Base-by-base conservation (phyloP, 2,888 invertebrate species). In the Pandemis cinnamomeana region DNA sequence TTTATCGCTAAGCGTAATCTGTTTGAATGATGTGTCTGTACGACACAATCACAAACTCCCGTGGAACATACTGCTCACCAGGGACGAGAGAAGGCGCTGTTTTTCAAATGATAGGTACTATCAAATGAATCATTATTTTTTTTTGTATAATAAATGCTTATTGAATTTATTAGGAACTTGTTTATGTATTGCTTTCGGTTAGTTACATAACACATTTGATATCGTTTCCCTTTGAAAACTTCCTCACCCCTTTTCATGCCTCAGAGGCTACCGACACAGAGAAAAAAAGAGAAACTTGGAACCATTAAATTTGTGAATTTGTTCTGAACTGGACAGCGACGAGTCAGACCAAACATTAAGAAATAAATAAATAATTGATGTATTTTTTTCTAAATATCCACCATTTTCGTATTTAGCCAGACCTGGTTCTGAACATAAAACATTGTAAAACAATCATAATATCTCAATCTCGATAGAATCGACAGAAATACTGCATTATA, bases 401-500 rank as follows among this genome's bases (percentile, higher is more conserved):
- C 7, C n/a, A n/a, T 15, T 53, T 53, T 53, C 53, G 8, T 55
- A 55, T 55, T 55, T 20, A 2, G 20, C 55, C 20, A 55, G 55
- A 7, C 11, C 4, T 55, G n/a, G 7, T 20, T 55, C 53, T 55
- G 20, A 20, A 20, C 8, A 15, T 7, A 15, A 20, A 27, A 27
- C 27, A 20, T 55, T 20, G 58, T 42, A 60, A 69, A 71, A 66
- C 62, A 48, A 71, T 60, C 20, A 71, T 71, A 53, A 53, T 58
- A 66, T 71, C 58, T 60, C 71, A 66, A 71, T 68, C 67, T 63
- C 60, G 53, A 69, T 72, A 73, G 58, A 46, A 67, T 42, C 62
- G 73, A 71, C 78, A 79, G 72, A 75, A 80, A 81, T 80, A 81
- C 80, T 80, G 80, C 76, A 72, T 71, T 77, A 74, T 78, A 76